Evolutionary conservation across 2,888 invertebrate genomes (phyloP).

Genomic region (Monoplex corrugatus): DNA sequence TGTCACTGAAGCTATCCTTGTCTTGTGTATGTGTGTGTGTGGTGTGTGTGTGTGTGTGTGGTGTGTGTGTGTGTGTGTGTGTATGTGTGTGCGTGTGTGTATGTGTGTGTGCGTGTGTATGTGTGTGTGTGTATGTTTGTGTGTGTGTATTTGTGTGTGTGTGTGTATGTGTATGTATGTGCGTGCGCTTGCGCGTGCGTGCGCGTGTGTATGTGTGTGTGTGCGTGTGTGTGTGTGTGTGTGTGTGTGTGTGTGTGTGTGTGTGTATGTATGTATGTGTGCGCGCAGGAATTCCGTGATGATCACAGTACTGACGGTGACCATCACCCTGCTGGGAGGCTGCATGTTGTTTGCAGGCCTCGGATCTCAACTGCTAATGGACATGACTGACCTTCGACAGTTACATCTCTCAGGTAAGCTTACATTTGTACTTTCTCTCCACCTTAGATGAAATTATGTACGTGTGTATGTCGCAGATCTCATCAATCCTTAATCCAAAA

Average conservation of each 20-base stretch:
- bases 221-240: not conserved
- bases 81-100: not conserved
- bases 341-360: constrained; percentile 51
- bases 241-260: not conserved
- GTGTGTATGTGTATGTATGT: not conserved
- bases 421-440: no score
- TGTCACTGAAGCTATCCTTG: no score
- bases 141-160: not conserved
- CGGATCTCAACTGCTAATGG: constrained; percentile 46
- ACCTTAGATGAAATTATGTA: no score
- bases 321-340: constrained; percentile 49
- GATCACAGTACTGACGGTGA: constrained; percentile 45
- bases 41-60: not conserved
- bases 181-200: not conserved
- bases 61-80: not conserved
- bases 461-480: no score
- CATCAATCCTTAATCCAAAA: no score
- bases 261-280: not conserved
- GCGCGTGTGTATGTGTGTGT: not conserved
- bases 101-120: constrained; percentile 17
- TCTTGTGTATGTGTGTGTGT: not conserved
- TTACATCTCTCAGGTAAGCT: constrained; percentile 33
- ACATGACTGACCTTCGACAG: constrained; percentile 12
- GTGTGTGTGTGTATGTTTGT: not conserved
- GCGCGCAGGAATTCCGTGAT: constrained; percentile 53